These are phyloP conservation scores for Hypomecis punctinalis DNA, from an alignment of 2,888 invertebrate genomes.

Conservation along the genomic window DNA sequence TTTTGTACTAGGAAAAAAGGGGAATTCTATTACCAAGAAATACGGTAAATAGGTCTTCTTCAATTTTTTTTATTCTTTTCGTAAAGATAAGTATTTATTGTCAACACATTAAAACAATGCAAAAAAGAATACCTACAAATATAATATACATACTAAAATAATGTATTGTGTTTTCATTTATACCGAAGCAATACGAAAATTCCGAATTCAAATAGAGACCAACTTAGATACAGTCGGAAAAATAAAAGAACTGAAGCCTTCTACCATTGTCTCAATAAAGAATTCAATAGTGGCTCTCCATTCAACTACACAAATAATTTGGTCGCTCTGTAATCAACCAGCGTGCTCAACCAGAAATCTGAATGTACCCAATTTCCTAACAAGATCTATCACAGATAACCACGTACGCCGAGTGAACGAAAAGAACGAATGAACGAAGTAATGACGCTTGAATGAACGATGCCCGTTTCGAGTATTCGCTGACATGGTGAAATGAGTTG, in stretches of 20 bases:
- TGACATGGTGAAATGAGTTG: conserved; percentile 45
- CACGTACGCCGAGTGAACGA: conserved; percentile 30
- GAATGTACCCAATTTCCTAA: conserved; percentile 77
- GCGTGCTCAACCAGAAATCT: conserved; percentile 62
- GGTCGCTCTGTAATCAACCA: conserved; percentile 59
- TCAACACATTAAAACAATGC: too few species aligned
- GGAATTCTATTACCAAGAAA: too few species aligned
- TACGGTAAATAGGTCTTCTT: too few species aligned
- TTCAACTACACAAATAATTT: not conserved
- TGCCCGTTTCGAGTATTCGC: conserved; percentile 43
- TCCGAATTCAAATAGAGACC: too few species aligned
- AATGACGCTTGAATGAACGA: conserved; percentile 72
- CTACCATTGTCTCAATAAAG: not conserved
- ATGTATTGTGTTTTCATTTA: not conserved
- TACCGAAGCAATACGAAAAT: too few species aligned
- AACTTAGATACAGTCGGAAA: too few species aligned
- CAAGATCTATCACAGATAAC: conserved; percentile 68
- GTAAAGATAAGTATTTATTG: too few species aligned
- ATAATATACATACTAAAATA: too few species aligned
- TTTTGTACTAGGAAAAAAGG: too few species aligned
- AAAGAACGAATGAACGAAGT: conserved; percentile 63
- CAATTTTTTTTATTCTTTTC: too few species aligned
- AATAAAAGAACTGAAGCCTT: too few species aligned
- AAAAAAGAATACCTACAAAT: too few species aligned
- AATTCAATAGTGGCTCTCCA: not conserved